phyloP scores from a whole-genome alignment of 53 echinoderm and acorn worm species.

The Temnopleurus reevesii region DNA sequence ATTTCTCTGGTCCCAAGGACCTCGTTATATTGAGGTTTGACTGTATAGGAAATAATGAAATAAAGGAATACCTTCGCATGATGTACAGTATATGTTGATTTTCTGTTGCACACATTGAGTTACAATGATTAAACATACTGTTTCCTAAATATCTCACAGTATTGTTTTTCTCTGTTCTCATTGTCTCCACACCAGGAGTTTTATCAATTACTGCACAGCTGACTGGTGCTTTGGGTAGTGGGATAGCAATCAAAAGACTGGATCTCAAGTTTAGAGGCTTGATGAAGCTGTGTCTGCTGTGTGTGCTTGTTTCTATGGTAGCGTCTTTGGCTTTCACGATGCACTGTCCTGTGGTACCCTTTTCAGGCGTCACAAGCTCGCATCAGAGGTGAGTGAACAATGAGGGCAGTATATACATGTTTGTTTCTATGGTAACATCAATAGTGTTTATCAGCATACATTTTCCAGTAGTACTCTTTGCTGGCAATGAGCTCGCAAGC shows the following conservation, averaged over 20 bases:
- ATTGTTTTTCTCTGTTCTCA: neutral
- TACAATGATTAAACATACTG: no score
- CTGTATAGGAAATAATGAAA: no score
- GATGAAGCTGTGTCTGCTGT: slow-evolving; percentile 77
- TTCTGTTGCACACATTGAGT: no score
- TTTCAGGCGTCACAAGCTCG: slow-evolving; percentile 80
- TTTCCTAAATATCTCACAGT: no score
- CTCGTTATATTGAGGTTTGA: no score
- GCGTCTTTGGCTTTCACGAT: slow-evolving; percentile 74
- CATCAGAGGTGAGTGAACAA: neutral
- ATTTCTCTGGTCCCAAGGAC: no score
- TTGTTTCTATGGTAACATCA: no score
- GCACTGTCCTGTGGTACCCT: slow-evolving; percentile 72
- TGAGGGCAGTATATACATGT: neutral
- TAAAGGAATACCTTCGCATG: no score
- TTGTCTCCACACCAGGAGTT: slow-evolving; percentile 56
- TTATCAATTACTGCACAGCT: slow-evolving; percentile 87
- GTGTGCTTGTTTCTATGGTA: slow-evolving; percentile 70
- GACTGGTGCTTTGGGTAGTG: slow-evolving; percentile 83
- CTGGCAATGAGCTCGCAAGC: no score
- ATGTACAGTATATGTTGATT: no score
- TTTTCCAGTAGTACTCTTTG: no score
- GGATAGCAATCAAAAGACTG: slow-evolving; percentile 82
- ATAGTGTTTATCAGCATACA: no score
- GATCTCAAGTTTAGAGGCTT: slow-evolving; percentile 84